A percentile compares a stretch with the other conserved stretches of the same genome.
phyloP scores from a whole-genome alignment of 2,888 invertebrate species.

The Brenthis ino region DNA sequence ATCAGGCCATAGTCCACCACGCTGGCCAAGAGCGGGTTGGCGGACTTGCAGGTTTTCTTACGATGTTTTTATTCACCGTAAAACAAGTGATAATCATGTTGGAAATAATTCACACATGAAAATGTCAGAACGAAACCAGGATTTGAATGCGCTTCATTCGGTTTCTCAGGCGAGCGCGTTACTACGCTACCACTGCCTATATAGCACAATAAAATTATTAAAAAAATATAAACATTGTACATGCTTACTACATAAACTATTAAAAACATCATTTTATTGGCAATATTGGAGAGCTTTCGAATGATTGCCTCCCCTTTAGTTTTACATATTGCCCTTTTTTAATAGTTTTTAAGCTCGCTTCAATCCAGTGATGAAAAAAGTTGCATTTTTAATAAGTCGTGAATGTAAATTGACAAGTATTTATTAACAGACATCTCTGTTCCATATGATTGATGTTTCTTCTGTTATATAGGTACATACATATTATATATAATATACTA shows the following conservation, averaged over 20 bases:
- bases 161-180: no score
- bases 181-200: no score
- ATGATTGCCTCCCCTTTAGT: conserved; percentile 41
- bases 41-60: no score
- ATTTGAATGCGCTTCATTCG: no score
- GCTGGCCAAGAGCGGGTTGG: no score
- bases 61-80: no score
- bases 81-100: no score
- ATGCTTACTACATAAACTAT: conserved; percentile 7
- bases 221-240: not conserved
- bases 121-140: no score
- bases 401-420: conserved; percentile 15
- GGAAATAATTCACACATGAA: no score
- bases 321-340: conserved; percentile 57
- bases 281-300: conserved; percentile 44
- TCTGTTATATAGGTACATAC: not conserved
- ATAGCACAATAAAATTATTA: no score
- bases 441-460: conserved; percentile 10
- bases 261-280: conserved; percentile 43
- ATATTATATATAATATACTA: not conserved
- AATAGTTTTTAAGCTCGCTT: conserved; percentile 63
- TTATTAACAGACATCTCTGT: conserved; percentile 6
- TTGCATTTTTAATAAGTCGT: conserved; percentile 17
- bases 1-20: no score
- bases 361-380: conserved; percentile 34